phyloP scores from a whole-genome alignment of 2,888 invertebrate species.

The Andrena chrysosceles region DNA sequence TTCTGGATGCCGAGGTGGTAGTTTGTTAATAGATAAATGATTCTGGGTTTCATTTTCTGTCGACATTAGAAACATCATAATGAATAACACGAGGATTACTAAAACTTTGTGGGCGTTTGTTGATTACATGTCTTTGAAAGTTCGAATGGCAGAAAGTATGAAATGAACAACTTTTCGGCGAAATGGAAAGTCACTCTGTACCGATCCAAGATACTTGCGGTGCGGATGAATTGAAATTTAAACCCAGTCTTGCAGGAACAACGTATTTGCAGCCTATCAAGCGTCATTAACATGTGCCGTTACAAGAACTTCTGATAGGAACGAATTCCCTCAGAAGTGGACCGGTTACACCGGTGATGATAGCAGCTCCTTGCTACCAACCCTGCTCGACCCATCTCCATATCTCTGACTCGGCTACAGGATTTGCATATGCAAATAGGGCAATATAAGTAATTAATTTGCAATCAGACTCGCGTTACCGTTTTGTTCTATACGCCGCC shows the following conservation, averaged over 20 bases:
- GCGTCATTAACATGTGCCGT: constrained; percentile 69
- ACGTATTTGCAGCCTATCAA: constrained; percentile 53
- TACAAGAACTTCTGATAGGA: constrained; percentile 68
- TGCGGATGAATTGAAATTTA: constrained; percentile 6
- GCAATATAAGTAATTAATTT: constrained; percentile 84
- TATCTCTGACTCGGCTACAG: constrained; percentile 59
- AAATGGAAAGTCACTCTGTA: neutral
- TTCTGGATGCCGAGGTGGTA: too few species aligned
- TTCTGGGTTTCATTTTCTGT: too few species aligned
- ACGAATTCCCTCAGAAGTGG: constrained; percentile 71
- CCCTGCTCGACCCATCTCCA: constrained; percentile 43
- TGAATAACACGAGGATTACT: too few species aligned
- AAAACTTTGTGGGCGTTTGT: too few species aligned
- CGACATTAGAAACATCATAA: too few species aligned
- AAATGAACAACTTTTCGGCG: neutral
- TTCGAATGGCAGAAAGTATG: too few species aligned
- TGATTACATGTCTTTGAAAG: too few species aligned
- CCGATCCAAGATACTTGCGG: neutral
- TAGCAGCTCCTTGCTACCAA: constrained; percentile 61
- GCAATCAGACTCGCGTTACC: constrained; percentile 80
- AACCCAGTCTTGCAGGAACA: neutral
- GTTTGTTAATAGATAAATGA: too few species aligned
- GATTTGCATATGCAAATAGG: constrained; percentile 83
- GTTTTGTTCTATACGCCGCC: constrained; percentile 71
- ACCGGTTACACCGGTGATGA: constrained; percentile 55